Evolutionary conservation across 1,140 invertebrate species (phyloP).

Genomic region (Leptinotarsa lineolata): DNA sequence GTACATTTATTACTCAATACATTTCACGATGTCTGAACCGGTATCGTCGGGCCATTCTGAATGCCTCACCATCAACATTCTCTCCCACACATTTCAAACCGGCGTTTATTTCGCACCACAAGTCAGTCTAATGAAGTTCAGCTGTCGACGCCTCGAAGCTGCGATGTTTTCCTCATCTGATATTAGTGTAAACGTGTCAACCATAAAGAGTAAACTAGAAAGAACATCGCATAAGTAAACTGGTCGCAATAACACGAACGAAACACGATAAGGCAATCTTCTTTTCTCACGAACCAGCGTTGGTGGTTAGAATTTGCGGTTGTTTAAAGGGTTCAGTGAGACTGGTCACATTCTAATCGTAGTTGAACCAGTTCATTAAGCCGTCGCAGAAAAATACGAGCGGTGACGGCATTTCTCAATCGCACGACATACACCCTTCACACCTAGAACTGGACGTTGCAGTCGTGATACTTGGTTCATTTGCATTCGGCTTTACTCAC

Average conservation of each 20-base stretch:
- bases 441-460: slow-evolving; percentile 29
- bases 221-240: slow-evolving; percentile 44
- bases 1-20: too few relatives aligned
- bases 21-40: too few relatives aligned
- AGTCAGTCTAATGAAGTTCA: slow-evolving; percentile 14
- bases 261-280: slow-evolving; percentile 46
- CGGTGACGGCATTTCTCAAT: slow-evolving; percentile 41
- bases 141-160: slow-evolving; percentile 13
- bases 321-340: background rate
- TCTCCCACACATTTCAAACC: background rate
- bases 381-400: slow-evolving; percentile 38
- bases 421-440: slow-evolving; percentile 33
- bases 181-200: slow-evolving; percentile 34
- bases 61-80: background rate
- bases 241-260: slow-evolving; percentile 43
- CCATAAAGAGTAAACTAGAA: slow-evolving; percentile 39
- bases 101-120: slow-evolving; percentile 7
- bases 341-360: slow-evolving; percentile 24
- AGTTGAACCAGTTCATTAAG: slow-evolving; percentile 37
- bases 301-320: slow-evolving; percentile 14
- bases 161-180: slow-evolving; percentile 21
- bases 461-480: slow-evolving; percentile 25
- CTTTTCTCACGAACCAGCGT: slow-evolving; percentile 43
- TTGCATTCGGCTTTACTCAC: slow-evolving; percentile 25
- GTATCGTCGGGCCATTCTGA: too few relatives aligned